A percentile compares a stretch with the other conserved stretches of the same genome.
Evolutionary conservation across 2,797 vertebrate species (phyloP).

Genomic region (Brachyrhaphis roseni): DNA sequence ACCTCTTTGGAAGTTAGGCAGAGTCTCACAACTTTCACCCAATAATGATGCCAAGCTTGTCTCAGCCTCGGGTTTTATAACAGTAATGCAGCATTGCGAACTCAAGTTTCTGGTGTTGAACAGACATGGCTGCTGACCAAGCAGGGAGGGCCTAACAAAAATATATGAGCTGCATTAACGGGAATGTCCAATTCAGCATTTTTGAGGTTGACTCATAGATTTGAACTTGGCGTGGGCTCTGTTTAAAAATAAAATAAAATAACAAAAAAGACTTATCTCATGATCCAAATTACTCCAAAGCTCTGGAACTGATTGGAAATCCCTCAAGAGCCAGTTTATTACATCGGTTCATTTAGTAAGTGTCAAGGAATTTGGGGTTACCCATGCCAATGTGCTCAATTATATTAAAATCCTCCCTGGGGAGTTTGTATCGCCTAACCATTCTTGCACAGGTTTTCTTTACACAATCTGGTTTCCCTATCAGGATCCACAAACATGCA

Average conservation of each 20-base stretch:
- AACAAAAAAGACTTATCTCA: background rate
- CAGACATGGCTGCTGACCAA: conserved; percentile 18
- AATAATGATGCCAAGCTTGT: conserved; percentile 32
- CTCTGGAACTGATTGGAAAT: background rate
- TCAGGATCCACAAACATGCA: background rate
- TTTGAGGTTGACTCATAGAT: background rate
- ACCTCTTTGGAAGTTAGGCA: conserved; percentile 6
- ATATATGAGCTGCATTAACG: conserved; percentile 14
- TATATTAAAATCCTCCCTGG: background rate
- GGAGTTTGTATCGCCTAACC: background rate
- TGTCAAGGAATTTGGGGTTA: background rate
- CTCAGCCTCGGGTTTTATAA: conserved; percentile 15
- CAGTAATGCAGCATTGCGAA: conserved; percentile 1
- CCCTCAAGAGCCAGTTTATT: background rate
- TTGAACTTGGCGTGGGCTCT: background rate
- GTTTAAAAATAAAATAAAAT: background rate
- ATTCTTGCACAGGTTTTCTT: background rate
- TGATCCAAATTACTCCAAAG: background rate
- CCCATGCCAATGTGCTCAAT: background rate
- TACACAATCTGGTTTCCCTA: background rate
- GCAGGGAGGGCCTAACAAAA: conserved; percentile 19
- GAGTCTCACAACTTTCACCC: conserved; percentile 25
- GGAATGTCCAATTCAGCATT: conserved; percentile 16
- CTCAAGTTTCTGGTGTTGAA: background rate
- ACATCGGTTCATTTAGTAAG: background rate